Evolutionary conservation across 2,113 vertebrate genomes (phyloP).

Genomic region (Leucopsar rothschildi): DNA sequence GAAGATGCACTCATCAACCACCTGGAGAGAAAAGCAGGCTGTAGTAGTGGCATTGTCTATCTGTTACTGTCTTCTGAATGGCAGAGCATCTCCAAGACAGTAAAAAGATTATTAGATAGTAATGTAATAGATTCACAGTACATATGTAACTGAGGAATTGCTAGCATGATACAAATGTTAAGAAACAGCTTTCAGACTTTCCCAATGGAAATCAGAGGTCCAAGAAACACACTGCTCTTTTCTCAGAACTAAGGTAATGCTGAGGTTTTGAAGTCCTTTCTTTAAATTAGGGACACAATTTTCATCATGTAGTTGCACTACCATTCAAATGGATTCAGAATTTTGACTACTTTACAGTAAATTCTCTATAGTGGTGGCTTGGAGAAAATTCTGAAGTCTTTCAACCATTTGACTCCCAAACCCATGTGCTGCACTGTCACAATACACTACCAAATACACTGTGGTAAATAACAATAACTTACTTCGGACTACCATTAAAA

Average conservation of each 20-base stretch:
- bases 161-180: not conserved
- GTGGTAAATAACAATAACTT: not conserved
- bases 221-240: not conserved
- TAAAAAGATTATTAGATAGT: not conserved
- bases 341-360: not conserved
- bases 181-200: not conserved
- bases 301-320: not conserved
- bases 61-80: not conserved
- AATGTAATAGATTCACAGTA: not conserved
- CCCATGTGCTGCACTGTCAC: not conserved
- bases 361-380: not conserved
- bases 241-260: not conserved
- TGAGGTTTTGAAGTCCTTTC: not conserved
- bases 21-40: not conserved
- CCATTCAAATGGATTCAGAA: not conserved
- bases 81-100: not conserved
- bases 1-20: not conserved
- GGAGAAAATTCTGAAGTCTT: not conserved
- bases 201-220: not conserved
- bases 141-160: not conserved
- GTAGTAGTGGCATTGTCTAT: not conserved
- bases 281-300: not conserved
- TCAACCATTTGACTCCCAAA: not conserved
- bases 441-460: not conserved
- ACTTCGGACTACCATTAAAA: not conserved